Base-by-base conservation (phyloP, 2,888 invertebrate genomes). In the Stegana nigrithorax region DNA sequence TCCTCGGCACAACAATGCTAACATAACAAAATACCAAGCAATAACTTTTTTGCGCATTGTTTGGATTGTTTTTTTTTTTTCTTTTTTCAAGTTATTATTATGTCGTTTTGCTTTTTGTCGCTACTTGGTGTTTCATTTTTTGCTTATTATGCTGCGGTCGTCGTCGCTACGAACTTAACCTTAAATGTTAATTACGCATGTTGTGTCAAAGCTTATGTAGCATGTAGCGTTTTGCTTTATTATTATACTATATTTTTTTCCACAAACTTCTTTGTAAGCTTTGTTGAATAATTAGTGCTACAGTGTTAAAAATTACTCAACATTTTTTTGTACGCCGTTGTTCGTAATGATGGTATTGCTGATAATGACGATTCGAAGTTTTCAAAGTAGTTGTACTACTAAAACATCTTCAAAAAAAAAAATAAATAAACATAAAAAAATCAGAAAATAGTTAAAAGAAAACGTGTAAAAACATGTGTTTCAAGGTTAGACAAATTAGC, bases 401-500 rank as follows among this genome's bases (percentile, higher is more conserved):
- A n/a, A n/a, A n/a, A n/a, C n/a, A n/a, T n/a, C n/a, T n/a, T n/a
- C n/a, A n/a, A n/a, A n/a, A n/a, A 32, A 32, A n/a, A 10, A 4
- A 32, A 32, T 2, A 32, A n/a, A 12, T 32, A 12, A n/a, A 32
- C 5, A 32, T 4, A 32, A 32, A 32, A 32, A 32, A 32, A 32
- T 2, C 10, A 32, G 10, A 32, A 12, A 36, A 36, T 36, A 10
- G 10, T 3, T 10, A 36, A 36, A 36, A 36, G 14, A 36, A 36
- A 36, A 36, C 36, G 10, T 10, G 17, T 56, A 65, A 64, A 70
- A 42, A 7, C 19, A 47, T 53, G 29, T 19, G 27, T 66, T 69
- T 78, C 81, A 80, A 80, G 79, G 79, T 78, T 77, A 70, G 62
- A 67, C 42, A 72, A 80, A 80, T 78, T 78, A 78, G 68, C 78